phyloP scores from a whole-genome alignment of 2,888 invertebrate species.

The Mechanitis messenoides region DNA sequence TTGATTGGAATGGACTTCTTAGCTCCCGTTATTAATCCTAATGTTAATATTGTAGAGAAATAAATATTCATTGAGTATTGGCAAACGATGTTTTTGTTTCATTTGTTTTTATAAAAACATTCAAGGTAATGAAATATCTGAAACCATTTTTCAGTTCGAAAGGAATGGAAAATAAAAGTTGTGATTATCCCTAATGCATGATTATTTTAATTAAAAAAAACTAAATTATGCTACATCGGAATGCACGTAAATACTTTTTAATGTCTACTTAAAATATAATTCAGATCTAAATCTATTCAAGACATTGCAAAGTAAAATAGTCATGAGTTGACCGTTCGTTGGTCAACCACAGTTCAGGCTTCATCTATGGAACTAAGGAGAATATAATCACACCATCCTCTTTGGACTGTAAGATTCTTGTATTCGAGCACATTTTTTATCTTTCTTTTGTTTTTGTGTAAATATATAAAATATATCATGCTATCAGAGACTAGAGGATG shows the following conservation, averaged over 20 bases:
- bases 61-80: too few relatives aligned
- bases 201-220: conserved; percentile 21
- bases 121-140: too few relatives aligned
- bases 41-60: too few relatives aligned
- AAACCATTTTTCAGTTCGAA: not conserved
- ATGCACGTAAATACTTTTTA: conserved; percentile 26
- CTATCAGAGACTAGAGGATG: conserved; percentile 10
- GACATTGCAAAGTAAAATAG: conserved; percentile 3
- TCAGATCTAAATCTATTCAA: conserved; percentile 29
- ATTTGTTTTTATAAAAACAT: too few relatives aligned
- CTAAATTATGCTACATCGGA: conserved; percentile 23
- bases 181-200: conserved; percentile 16
- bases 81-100: too few relatives aligned
- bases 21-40: too few relatives aligned
- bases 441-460: not conserved
- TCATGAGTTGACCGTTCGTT: not conserved
- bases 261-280: conserved; percentile 14
- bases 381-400: not conserved
- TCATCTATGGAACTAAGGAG: not conserved
- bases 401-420: not conserved
- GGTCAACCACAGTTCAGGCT: not conserved
- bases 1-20: too few relatives aligned
- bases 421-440: not conserved
- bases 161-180: conserved; percentile 10
- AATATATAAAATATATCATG: not conserved